These are phyloP conservation scores for Margarornis squamiger DNA, from an alignment of 2,797 vertebrate species.

Conservation along the genomic window DNA sequence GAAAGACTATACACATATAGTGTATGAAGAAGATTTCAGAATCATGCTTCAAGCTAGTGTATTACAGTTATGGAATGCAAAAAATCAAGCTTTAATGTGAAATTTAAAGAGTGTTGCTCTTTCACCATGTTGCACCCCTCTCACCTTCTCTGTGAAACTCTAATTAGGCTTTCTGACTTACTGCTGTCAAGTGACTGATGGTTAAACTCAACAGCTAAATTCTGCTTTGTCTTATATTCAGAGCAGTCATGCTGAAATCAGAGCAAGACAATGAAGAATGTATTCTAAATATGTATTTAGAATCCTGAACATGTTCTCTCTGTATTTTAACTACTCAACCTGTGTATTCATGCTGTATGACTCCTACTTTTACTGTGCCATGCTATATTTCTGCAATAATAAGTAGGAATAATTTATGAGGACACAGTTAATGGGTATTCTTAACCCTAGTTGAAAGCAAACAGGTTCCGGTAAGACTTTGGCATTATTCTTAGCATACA, in stretches of 20 bases:
- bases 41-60: neutral
- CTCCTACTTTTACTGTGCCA: neutral
- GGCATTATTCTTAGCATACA: neutral
- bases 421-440: neutral
- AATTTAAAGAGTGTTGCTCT: neutral
- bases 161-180: neutral
- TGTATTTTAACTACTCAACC: neutral
- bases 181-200: neutral
- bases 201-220: neutral
- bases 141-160: neutral
- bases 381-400: neutral
- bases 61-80: neutral
- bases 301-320: neutral
- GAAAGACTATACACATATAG: neutral
- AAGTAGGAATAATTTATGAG: constrained; percentile 12
- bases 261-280: neutral
- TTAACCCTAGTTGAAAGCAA: constrained; percentile 36
- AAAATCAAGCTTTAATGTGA: neutral
- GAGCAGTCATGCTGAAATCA: neutral
- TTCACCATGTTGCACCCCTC: neutral
- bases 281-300: neutral
- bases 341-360: neutral
- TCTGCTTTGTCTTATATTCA: neutral
- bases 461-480: constrained; percentile 1
- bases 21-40: neutral